These are phyloP conservation scores for Drosophila vallismaia DNA, from an alignment of 2,888 invertebrate genomes.

Conservation along the genomic window DNA sequence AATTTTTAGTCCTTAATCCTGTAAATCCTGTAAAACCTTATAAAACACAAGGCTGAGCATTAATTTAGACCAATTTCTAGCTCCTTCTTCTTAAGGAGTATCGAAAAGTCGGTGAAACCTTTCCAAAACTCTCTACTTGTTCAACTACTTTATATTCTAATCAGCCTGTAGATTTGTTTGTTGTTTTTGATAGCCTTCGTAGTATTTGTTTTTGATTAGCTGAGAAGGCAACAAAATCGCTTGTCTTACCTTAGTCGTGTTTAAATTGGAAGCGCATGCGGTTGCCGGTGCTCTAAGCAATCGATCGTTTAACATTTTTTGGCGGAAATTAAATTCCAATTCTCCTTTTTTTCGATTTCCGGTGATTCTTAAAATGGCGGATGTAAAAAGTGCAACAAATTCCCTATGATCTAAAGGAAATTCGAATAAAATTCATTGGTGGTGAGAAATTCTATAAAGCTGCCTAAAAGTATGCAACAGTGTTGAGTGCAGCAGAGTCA, in stretches of 20 bases:
- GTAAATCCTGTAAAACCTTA: too few species aligned
- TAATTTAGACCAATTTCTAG: background rate
- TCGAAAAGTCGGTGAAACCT: background rate
- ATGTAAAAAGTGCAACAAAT: background rate
- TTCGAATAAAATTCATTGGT: background rate
- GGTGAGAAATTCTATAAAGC: background rate
- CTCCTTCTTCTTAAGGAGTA: background rate
- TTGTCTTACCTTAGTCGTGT: conserved; percentile 54
- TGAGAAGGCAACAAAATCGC: conserved; percentile 21
- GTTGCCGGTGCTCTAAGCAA: conserved; percentile 35
- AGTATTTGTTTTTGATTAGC: conserved; percentile 73
- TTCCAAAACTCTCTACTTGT: conserved; percentile 29
- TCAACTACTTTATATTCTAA: conserved; percentile 64
- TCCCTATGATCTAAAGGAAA: background rate
- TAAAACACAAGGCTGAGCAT: too few species aligned
- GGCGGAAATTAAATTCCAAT: background rate
- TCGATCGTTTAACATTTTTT: conserved; percentile 7
- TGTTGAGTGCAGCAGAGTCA: conserved; percentile 10
- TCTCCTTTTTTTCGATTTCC: background rate
- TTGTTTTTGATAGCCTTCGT: conserved; percentile 62
- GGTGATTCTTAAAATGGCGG: background rate
- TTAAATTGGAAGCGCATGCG: conserved; percentile 54
- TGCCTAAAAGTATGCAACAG: conserved; percentile 59
- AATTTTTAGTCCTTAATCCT: too few species aligned
- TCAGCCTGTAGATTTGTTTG: conserved; percentile 64